These are phyloP conservation scores for Chrysochloris asiatica DNA, from an alignment of 2,113 vertebrate genomes.

Conservation along the genomic window DNA sequence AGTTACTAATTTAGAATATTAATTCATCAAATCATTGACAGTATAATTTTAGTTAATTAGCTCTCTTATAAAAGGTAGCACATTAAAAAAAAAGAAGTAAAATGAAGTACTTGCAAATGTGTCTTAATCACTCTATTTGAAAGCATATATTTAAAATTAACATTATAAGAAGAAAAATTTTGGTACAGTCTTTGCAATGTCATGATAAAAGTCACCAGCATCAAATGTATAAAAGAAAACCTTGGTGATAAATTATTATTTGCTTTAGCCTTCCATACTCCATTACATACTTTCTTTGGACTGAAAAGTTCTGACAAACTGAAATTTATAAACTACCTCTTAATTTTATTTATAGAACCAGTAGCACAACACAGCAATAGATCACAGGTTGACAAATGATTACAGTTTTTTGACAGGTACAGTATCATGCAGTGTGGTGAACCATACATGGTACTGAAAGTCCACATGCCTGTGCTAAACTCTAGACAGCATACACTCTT, in stretches of 20 bases:
- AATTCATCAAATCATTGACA: not conserved
- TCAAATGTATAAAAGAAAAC: constrained; percentile 19
- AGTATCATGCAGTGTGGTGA: constrained; percentile 10
- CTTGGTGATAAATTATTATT: constrained; percentile 54
- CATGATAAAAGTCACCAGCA: not conserved
- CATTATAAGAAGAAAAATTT: not conserved
- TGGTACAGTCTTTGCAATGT: not conserved
- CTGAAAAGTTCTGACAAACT: constrained; percentile 59
- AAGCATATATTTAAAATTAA: not conserved
- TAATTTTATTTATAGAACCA: constrained; percentile 70
- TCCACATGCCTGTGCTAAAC: not conserved
- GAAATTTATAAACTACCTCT: constrained; percentile 74
- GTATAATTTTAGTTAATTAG: not conserved
- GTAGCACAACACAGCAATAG: constrained; percentile 37
- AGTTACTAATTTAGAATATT: not conserved
- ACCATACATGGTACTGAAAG: not conserved
- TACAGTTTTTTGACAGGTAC: constrained; percentile 46
- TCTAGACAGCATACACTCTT: too few species aligned
- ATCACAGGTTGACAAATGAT: constrained; percentile 67
- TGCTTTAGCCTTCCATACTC: constrained; percentile 15
- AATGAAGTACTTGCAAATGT: not conserved
- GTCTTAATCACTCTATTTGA: not conserved
- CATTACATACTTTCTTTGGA: constrained; percentile 49
- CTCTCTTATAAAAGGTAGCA: not conserved
- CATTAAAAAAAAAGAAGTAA: not conserved